phyloP scores from a whole-genome alignment of 1,140 invertebrate genomes.

The Ceratina japonica region DNA sequence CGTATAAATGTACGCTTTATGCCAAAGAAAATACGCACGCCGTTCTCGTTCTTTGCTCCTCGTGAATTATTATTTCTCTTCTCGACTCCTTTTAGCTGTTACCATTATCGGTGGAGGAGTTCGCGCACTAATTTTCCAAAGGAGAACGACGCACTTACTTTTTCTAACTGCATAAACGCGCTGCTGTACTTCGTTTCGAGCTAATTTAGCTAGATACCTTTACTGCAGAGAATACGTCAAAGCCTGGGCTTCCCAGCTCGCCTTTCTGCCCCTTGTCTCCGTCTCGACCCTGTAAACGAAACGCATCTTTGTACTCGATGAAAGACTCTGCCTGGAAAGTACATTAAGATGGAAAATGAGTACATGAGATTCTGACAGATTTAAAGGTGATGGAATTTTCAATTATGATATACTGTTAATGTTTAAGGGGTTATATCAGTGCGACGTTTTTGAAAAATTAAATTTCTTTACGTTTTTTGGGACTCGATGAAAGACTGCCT shows the following conservation, averaged over 20 bases:
- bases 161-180: conserved; percentile 14
- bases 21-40: background rate
- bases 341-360: too few relatives aligned
- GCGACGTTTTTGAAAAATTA: too few relatives aligned
- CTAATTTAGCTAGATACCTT: conserved; percentile 84
- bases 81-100: background rate
- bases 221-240: conserved; percentile 93
- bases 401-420: too few relatives aligned
- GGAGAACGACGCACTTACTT: conserved; percentile 44
- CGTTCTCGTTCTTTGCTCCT: background rate
- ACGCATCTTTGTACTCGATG: conserved; percentile 33
- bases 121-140: background rate
- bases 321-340: background rate
- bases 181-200: conserved; percentile 28
- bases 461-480: too few relatives aligned
- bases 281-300: conserved; percentile 85
- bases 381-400: too few relatives aligned
- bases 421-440: too few relatives aligned
- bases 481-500: conserved; percentile 12
- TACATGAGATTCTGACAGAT: too few relatives aligned
- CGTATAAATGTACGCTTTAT: background rate
- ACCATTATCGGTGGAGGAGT: conserved; percentile 10
- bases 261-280: conserved; percentile 94
- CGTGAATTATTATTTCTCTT: background rate
- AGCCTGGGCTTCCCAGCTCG: conserved; percentile 90